phyloP scores from a whole-genome alignment of 2,113 vertebrate genomes.

The Podocnemis expansa region DNA sequence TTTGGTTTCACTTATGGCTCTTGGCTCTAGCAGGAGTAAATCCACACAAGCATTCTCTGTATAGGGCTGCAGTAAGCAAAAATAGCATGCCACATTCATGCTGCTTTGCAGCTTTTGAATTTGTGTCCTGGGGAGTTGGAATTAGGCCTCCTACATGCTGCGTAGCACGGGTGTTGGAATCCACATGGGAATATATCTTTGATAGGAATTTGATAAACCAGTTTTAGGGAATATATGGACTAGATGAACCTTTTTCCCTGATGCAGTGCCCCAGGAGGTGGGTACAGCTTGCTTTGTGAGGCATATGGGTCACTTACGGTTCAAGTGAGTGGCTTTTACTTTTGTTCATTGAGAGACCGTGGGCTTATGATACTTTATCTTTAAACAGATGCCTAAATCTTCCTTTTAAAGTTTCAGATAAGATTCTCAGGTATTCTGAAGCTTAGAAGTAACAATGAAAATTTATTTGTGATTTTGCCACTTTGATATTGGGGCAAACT shows the following conservation, averaged over 20 bases:
- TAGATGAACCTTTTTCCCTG: background rate
- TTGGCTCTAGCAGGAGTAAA: background rate
- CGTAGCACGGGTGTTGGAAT: background rate
- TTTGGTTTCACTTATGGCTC: background rate
- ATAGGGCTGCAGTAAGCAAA: slow-evolving; percentile 15
- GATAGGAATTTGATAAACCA: background rate
- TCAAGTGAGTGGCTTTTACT: background rate
- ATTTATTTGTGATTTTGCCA: background rate
- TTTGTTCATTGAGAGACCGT: background rate
- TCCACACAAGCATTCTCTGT: background rate
- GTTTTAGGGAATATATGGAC: background rate
- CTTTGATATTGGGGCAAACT: background rate
- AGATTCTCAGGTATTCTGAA: background rate
- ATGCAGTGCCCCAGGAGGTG: background rate
- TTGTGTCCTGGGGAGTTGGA: background rate
- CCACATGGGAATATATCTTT: background rate
- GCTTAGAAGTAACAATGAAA: background rate
- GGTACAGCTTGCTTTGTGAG: background rate
- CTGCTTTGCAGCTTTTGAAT: background rate
- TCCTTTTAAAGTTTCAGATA: slow-evolving; percentile 17
- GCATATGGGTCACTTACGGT: background rate
- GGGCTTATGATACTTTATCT: background rate
- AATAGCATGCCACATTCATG: background rate
- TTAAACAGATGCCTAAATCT: background rate
- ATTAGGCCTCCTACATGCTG: background rate